Evolutionary conservation across 2,888 invertebrate genomes (phyloP), one percentile per base, ranked within the genome.

Genomic region (Cheilosia variabilis): DNA sequence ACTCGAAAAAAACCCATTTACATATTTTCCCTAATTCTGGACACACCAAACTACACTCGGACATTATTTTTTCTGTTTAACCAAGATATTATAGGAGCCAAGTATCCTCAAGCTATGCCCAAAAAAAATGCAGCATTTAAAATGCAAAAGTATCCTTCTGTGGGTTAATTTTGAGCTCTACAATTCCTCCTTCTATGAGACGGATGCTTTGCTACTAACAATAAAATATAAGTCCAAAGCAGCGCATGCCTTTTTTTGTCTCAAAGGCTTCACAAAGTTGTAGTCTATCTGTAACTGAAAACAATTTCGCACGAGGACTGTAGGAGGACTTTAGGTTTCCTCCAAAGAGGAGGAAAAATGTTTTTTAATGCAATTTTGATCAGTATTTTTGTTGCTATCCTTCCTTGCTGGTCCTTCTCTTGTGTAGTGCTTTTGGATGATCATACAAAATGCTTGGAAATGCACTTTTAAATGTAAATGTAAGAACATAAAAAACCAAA

Each of bases 381-480:
- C 19, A n/a, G 71, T 66, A 7, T 31, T 82, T 5, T 27, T 84
- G 80, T 47, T 63, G 53, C 17, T 9, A 2, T n/a, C 4, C 17
- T 75, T 58, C 24, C 13, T 53, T 66, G 75, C 37, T 72, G 27
- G 80, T 62, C 57, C 68, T 77, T 76, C 62, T 62, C 68, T 52
- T 86, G 52, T 57, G 66, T 66, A 17, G 10, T 55, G 60, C 41
- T 62, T 77, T 88, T 87, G 68, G 50, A 17, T 50, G 58, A 43
- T 47, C 69, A 41, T 50, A 58, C 63, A 9, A 60, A 72, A 55
- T 81, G 87, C 84, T 79, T 77, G 50, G 65, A 87, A 87, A 87
- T 75, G 55, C 86, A 80, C 65, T 88, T 89, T 81, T 89, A 89
- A 91, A 91, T 76, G 69, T 76, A 47, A 77, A 60, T 53, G 43